phyloP scores from a whole-genome alignment of 2,797 vertebrate genomes.

The Trichosurus vulpecula region DNA sequence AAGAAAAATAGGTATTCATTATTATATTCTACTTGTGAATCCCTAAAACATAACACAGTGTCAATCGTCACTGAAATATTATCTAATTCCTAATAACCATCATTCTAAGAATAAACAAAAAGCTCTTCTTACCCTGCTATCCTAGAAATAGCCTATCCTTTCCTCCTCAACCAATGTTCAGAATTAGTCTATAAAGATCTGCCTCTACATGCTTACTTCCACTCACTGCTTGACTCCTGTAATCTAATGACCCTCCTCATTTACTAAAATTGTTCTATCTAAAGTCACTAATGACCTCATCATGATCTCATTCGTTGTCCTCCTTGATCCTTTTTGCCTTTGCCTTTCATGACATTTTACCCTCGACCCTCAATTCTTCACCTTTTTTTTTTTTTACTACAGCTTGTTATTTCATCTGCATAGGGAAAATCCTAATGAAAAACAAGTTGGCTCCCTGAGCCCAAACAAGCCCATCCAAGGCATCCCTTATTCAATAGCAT shows the following conservation, averaged over 20 bases:
- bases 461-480: neutral
- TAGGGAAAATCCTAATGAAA: neutral
- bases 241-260: neutral
- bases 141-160: neutral
- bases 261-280: neutral
- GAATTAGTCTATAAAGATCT: neutral
- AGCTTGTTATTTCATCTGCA: neutral
- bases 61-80: neutral
- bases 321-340: neutral
- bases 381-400: neutral
- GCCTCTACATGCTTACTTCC: neutral
- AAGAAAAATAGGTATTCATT: neutral
- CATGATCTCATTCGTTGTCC: neutral
- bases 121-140: neutral
- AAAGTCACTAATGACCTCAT: neutral
- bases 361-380: neutral
- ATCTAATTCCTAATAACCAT: neutral
- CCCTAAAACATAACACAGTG: neutral
- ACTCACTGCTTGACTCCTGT: neutral
- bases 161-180: neutral
- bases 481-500: neutral
- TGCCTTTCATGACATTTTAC: neutral
- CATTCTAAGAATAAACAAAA: neutral
- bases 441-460: neutral
- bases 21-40: neutral